Conservation (phyloP, 2,113 vertebrate genomes). For the Sterna hirundo region DNA sequence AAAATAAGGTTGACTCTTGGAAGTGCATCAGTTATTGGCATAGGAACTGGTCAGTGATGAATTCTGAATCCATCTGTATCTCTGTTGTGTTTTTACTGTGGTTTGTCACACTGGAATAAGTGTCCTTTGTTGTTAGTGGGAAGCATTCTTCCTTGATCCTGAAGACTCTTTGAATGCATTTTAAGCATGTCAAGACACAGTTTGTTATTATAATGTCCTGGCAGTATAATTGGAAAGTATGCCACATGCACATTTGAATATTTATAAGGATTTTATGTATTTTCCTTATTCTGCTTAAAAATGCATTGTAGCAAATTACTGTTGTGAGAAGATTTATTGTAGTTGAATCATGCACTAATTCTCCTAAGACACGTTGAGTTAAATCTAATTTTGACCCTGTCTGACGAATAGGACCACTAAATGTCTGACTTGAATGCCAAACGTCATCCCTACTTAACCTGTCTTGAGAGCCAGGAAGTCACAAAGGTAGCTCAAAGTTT, state of each 20-base stretch:
- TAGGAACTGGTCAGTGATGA: neutral
- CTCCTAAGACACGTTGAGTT: neutral
- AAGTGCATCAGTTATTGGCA: neutral
- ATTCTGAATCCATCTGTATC: neutral
- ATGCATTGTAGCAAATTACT: neutral
- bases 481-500: neutral
- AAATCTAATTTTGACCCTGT: neutral
- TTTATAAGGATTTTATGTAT: neutral
- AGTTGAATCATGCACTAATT: neutral
- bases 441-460: neutral
- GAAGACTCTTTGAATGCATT: neutral
- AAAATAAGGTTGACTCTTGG: neutral
- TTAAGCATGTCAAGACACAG: neutral
- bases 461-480: neutral
- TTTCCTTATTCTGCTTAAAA: conserved; percentile 12
- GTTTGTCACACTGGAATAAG: neutral
- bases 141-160: neutral
- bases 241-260: neutral
- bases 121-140: neutral
- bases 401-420: neutral
- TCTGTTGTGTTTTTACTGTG: neutral
- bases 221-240: neutral
- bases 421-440: neutral
- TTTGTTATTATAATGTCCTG: conserved; percentile 3
- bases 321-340: neutral